phyloP scores from a whole-genome alignment of 1,140 invertebrate species.

The Neodiprion pinetum region DNA sequence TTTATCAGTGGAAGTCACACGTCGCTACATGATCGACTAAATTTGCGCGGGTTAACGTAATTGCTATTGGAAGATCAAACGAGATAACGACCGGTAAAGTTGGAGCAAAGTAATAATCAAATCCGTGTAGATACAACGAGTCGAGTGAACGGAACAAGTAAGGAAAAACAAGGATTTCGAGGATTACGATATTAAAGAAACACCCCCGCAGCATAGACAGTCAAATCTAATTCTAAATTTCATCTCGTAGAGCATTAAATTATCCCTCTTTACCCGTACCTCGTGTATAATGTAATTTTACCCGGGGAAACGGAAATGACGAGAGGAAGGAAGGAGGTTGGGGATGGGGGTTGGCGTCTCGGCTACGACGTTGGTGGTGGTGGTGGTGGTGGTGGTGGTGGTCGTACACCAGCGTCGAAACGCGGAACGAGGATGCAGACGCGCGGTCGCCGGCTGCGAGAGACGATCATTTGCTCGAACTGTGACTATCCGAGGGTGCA shows the following conservation, averaged over 20 bases:
- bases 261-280: not conserved
- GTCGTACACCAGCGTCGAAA: not conserved
- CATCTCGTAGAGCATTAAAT: not conserved
- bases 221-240: constrained; percentile 5
- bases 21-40: too few relatives aligned
- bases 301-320: not conserved
- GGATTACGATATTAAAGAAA: too few relatives aligned
- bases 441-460: not conserved
- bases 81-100: not conserved
- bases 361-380: too few relatives aligned
- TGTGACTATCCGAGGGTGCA: not conserved
- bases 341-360: too few relatives aligned
- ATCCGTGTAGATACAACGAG: too few relatives aligned
- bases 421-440: not conserved
- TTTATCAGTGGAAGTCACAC: too few relatives aligned
- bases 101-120: too few relatives aligned
- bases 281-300: constrained; percentile 6
- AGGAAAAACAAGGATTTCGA: too few relatives aligned
- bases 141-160: too few relatives aligned
- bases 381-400: too few relatives aligned
- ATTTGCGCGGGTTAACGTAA: not conserved
- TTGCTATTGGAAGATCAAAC: not conserved
- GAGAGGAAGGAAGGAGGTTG: not conserved
- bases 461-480: not conserved
- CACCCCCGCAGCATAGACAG: not conserved